phyloP scores from a whole-genome alignment of 2,113 vertebrate species.

The Haplotaxodon microlepis region DNA sequence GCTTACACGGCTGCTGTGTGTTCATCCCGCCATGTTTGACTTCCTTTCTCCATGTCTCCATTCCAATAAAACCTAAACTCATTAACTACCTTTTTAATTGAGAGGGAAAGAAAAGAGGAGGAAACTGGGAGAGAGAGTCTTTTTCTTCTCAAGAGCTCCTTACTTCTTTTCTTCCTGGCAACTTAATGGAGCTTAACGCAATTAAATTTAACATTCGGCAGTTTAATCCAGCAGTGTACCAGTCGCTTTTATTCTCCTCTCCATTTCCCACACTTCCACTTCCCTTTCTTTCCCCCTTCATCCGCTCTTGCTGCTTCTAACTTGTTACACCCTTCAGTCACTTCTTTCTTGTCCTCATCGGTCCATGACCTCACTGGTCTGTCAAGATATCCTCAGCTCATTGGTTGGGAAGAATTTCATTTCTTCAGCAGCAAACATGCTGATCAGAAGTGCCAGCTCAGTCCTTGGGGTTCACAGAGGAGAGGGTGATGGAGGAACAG shows the following conservation, averaged over 20 bases:
- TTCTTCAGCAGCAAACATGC: not conserved
- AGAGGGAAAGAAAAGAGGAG: not conserved
- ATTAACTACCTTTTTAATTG: constrained; percentile 14
- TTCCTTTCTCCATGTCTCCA: not conserved
- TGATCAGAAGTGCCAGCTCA: not conserved
- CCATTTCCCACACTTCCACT: not conserved
- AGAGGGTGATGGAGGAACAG: not conserved
- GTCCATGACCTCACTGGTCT: not conserved
- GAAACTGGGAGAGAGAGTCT: not conserved
- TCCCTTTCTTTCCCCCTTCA: not conserved
- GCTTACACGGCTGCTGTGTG: not conserved
- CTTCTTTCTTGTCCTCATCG: not conserved
- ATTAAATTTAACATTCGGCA: constrained; percentile 29
- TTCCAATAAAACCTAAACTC: constrained; percentile 21
- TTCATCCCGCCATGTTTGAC: not conserved
- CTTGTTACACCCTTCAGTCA: not conserved
- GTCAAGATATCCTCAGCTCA: not conserved
- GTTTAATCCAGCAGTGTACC: constrained; percentile 9
- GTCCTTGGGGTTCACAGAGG: not conserved
- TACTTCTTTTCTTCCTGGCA: constrained; percentile 1
- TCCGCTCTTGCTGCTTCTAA: not conserved
- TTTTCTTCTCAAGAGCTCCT: constrained; percentile 21
- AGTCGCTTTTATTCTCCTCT: not conserved
- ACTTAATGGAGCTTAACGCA: constrained; percentile 47
- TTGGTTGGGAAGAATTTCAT: not conserved